Evolutionary conservation across 2,888 invertebrate species (phyloP), one percentile per base, ranked within the genome.

Genomic region (Macaria notata): DNA sequence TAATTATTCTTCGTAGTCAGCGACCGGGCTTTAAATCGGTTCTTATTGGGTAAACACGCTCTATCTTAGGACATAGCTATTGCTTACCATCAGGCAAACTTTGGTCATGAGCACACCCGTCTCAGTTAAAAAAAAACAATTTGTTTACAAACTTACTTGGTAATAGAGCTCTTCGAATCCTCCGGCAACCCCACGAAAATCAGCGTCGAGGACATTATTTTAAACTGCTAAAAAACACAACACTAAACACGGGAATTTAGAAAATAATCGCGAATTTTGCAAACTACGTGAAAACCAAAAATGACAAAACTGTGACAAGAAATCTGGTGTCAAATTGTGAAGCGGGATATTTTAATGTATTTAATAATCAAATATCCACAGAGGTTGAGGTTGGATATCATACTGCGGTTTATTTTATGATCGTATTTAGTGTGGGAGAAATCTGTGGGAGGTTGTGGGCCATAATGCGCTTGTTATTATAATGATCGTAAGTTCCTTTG

Each of bases 181-280:
- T 93, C 92, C 46, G 86, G 88, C 63, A 94, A 72, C 59, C 94
- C 94, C 62, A 93, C 90, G 72, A 91, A 94, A 59, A 93, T 92
- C 52, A 92, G 81, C 43, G 94, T 94, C 49, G 94, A 94, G 76
- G 94, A 93, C 94, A 94, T 94, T 72, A 94, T 94, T 72, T 72
- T 82, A 70, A 67, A 39, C 46, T 36, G 33, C 33, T 6, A 36
- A 44, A 9, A 43, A 3, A 62, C 62, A 66, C 68, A 68, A 78
- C 73, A 61, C 36, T 58, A 68, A 69, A 81, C 55, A 50, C 53
- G 46, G 59, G 53, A 70, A 64, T 64, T 63, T 68, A 56, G 62
- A 62, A 52, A 54, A 64, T 2, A 36, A 36, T 2, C 4, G 7
- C 33, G 33, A 36, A 36, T 36, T 36, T 36, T 36, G 5, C 7